These are phyloP conservation scores for Neotoma lepida DNA, from an alignment of 2,113 vertebrate species.

Conservation along the genomic window DNA sequence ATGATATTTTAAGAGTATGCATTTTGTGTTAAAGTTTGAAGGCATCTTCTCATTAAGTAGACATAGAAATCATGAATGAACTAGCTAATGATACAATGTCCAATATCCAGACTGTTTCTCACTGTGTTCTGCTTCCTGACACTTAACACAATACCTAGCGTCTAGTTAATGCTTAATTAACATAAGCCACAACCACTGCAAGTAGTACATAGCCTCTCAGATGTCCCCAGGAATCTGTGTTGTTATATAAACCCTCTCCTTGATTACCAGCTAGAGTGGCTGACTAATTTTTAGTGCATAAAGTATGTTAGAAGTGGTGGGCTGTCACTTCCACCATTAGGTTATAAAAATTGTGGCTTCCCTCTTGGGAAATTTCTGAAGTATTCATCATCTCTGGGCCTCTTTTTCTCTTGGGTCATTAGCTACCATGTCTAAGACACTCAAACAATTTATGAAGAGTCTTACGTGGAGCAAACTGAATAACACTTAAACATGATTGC, in stretches of 20 bases:
- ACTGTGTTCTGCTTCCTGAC: neutral
- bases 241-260: neutral
- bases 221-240: neutral
- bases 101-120: neutral
- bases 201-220: too few relatives aligned
- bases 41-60: neutral
- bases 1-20: neutral
- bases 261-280: neutral
- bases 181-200: neutral
- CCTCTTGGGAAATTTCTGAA: neutral
- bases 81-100: neutral
- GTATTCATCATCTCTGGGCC: neutral
- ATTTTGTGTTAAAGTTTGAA: slow-evolving; percentile 44
- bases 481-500: neutral
- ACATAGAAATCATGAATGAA: neutral
- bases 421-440: neutral
- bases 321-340: neutral
- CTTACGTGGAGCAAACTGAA: neutral
- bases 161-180: neutral
- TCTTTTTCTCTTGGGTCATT: neutral
- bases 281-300: neutral
- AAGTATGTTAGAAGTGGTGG: slow-evolving; percentile 13
- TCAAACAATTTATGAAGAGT: neutral
- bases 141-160: neutral
- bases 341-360: slow-evolving; percentile 30